Evolutionary conservation across 2,888 invertebrate genomes (phyloP).

Genomic region (Eubasilissa splendida): DNA sequence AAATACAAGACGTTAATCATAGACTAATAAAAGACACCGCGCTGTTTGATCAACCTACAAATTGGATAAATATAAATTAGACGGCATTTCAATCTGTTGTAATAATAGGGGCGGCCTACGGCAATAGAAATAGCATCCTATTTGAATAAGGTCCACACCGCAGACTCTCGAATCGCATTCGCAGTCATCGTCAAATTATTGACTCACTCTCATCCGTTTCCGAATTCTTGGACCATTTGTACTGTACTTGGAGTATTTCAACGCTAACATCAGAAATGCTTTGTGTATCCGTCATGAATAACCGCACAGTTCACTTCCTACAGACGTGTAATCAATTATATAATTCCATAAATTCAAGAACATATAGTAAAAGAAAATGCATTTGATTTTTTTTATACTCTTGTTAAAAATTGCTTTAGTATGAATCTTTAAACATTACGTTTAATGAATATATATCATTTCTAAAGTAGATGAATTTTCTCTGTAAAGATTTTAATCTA

Average conservation of each 20-base stretch:
- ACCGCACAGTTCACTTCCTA: neutral
- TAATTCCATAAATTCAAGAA: too few relatives aligned
- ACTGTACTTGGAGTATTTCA: neutral
- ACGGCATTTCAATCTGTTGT: neutral
- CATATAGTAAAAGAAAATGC: too few relatives aligned
- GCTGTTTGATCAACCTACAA: constrained; percentile 29
- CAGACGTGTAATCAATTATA: too few relatives aligned
- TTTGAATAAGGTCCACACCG: constrained; percentile 20
- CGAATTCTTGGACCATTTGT: constrained; percentile 50
- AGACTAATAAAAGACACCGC: constrained; percentile 19
- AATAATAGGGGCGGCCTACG: constrained; percentile 10
- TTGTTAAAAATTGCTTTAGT: too few relatives aligned
- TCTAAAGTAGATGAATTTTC: too few relatives aligned
- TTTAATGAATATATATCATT: too few relatives aligned
- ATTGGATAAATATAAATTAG: constrained; percentile 24
- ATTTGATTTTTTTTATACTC: too few relatives aligned
- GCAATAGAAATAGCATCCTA: constrained; percentile 3
- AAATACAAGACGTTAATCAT: neutral
- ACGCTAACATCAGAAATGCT: neutral
- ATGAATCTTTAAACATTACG: too few relatives aligned
- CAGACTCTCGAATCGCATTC: constrained; percentile 8
- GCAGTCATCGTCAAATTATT: neutral
- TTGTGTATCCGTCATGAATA: neutral
- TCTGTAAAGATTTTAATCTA: too few relatives aligned
- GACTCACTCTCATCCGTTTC: constrained; percentile 55